Evolutionary conservation across 2,113 vertebrate genomes (phyloP), one percentile per base, ranked within the genome.

Genomic region (Cynoglossus semilaevis): DNA sequence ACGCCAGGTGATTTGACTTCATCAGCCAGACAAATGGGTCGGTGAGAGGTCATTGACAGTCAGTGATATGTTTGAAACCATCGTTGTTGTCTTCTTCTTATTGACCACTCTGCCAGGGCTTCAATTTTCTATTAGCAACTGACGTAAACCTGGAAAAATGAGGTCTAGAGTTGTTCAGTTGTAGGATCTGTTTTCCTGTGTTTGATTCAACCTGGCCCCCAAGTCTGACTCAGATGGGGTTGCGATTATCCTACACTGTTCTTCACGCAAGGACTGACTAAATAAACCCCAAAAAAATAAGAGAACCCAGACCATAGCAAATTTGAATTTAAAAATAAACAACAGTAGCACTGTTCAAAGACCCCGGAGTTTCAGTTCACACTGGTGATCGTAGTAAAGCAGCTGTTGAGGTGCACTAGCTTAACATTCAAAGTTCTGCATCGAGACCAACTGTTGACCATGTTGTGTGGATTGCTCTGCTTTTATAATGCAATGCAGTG

Each of bases 401-500:
- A 3, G 9, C 7, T 16, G 46, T 5, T 15, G 47, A 44, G 62
- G 52, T 57, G 46, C 48, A 52, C 53, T 15, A 44, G 44, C 35
- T 7, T 40, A 10, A 34, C 54, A 36, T 34, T 48, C 9, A 11
- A 29, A 8, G 45, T 29, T 29, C 64, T 72, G 37, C 36, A 50
- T 19, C 61, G 55, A 60, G 61, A 76, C 51, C 70, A 58, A 1
- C 44, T 44, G 74, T 42, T 45, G 63, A 36, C 22, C 17, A 10
- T 36, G 53, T 36, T 64, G 3, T 59, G 45, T 60, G 48, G 37
- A 72, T 77, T 46, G 45, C 52, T 19, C 50, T 6, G 19, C 22
- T 48, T 44, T 63, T 61, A 47, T 72, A 76, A 78, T 78, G 80
- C 66, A 58, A 47, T 5, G 62, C 76, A 67, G 17, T 5, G 17